Evolutionary conservation across 2,797 vertebrate species (phyloP), one percentile per base, ranked within the genome.

Genomic region (Paguma larvata): DNA sequence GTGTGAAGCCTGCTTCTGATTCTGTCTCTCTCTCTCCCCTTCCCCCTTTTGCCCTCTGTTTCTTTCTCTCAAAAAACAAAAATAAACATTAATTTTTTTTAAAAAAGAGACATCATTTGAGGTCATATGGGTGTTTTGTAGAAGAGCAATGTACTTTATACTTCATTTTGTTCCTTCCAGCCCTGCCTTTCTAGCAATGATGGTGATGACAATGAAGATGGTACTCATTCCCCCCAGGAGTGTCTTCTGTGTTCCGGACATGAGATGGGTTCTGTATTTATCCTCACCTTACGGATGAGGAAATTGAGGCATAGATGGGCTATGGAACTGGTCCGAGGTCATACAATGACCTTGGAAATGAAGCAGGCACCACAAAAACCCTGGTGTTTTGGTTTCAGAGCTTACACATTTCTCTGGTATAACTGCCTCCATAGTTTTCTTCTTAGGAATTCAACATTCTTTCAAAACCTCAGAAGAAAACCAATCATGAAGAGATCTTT

Each of bases 381-480:
- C 44, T 93, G 41, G 53, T 51, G 34, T 77, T 86, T 41, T 92
- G 46, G 4, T 32, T 63, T 78, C 51, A 85, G 73, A 89, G 70
- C 3, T 46, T 62, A 46, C 3, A 3, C 3, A 59, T 38, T 89
- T 89, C 94, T 34, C 25, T 86, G 79, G 14, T 8, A 38, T 53
- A 63, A 23, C 25, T 89, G 70, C 34, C 21, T 62, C 53, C 41
- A 75, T 6, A 27, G 23, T 87, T 78, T 77, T 92, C 25, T 68
- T 65, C 34, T 85, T 44, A 93, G 44, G 21, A 85, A 83, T 44
- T 14, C 12, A 93, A 93, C 93, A 56, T 75, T 86, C 13, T 62
- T 96, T 86, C 41, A 19, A 89, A 41, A 48, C 44, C 38, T 72
- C 79, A 32, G 59, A 92, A 83, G 23, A 95, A 94, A 96, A 80